phyloP scores from a whole-genome alignment of 2,888 invertebrate species.

The Yponomeuta cagnagella region DNA sequence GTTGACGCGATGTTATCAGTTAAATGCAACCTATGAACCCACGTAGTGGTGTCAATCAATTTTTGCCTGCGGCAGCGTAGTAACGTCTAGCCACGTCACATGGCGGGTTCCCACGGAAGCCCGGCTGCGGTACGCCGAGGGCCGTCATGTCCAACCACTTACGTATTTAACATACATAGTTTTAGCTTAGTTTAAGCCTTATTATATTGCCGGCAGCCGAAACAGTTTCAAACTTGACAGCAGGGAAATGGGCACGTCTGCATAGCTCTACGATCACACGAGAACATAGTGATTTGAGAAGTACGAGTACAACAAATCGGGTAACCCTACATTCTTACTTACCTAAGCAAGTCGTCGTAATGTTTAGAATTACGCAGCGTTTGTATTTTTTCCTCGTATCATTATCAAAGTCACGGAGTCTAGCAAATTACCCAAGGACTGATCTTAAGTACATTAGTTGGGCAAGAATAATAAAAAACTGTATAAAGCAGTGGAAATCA shows the following conservation, averaged over 20 bases:
- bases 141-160: conserved; percentile 73
- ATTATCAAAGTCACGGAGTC: conserved; percentile 11
- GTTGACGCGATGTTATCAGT: background rate
- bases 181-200: conserved; percentile 62
- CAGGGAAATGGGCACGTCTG: conserved; percentile 69
- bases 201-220: conserved; percentile 60
- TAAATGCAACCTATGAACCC: conserved; percentile 16
- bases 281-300: background rate
- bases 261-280: conserved; percentile 39
- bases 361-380: conserved; percentile 9
- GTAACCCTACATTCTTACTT: background rate
- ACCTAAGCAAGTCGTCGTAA: background rate
- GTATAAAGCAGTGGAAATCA: conserved; percentile 54
- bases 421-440: conserved; percentile 14
- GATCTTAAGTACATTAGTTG: conserved; percentile 18
- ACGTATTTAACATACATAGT: conserved; percentile 70
- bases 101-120: conserved; percentile 73
- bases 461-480: conserved; percentile 18
- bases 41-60: conserved; percentile 62
- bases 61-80: conserved; percentile 49
- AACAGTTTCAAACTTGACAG: conserved; percentile 62
- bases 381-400: conserved; percentile 13
- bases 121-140: conserved; percentile 58
- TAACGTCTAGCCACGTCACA: conserved; percentile 48
- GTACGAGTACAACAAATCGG: background rate